Evolutionary conservation across 2,113 vertebrate genomes (phyloP), one percentile per base, ranked within the genome.

Genomic region (Gopherus evgoodei): DNA sequence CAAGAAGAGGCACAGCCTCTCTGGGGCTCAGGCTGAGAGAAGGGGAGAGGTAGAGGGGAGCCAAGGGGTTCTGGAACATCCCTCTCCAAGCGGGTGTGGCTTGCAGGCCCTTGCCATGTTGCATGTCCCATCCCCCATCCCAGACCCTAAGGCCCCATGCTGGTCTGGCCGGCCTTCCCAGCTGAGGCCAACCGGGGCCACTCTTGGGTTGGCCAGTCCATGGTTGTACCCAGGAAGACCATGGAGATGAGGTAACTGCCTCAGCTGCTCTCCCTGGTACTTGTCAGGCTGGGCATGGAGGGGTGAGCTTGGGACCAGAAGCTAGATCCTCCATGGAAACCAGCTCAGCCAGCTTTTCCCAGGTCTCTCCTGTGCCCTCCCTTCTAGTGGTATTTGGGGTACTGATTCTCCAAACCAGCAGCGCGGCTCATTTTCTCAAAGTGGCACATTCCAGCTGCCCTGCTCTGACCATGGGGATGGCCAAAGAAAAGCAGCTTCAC

Each of bases 281-380:
- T 76, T 42, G 22, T 81, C 75, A 12, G 0, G 2, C 22, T 65
- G 42, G 24, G 24, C n/a, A 47, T 13, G 25, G 75, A 47, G 24
- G 24, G 42, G 24, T 75, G 75, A 92, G 91, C 35, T 83, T 92
- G 25, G 11, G 42, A 57, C 35, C 56, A 49, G 44, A 65, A 83
- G 53, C 1, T 2, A 11, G 35, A 1, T 27, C 72, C 65, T 81
- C 69, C 50, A 2, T 0, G 0, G 76, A 86, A n/a, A 3, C 65
- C 16, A 82, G 54, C 27, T 79, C 6, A 49, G 27, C 10, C 44
- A 6, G 25, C 0, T 4, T 11, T 75, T 82, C 87, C 31, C 8
- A 25, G 12, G 24, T 84, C 38, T 3, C 49, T 19, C 90, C 80
- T 91, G 25, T 81, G 24, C 76, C 78, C 81, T 76, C 59, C 1